Base-by-base conservation (phyloP, 2,888 invertebrate genomes). In the Phymatocera aterrima region DNA sequence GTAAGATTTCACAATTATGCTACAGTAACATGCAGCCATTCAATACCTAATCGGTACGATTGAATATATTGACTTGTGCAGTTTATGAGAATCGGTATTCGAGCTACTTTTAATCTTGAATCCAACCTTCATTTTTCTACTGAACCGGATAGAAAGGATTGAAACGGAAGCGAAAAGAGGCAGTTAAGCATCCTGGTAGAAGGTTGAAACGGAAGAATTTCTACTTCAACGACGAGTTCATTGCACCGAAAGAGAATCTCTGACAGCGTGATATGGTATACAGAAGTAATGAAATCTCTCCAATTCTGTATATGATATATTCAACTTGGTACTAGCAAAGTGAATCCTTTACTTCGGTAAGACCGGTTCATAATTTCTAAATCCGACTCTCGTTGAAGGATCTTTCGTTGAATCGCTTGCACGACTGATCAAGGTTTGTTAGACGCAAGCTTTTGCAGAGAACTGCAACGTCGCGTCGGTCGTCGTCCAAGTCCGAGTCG, bases 141-240 rank as follows among this genome's bases (percentile, higher is more conserved):
- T 31, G 10, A 60, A 15, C 31, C 31, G 60, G 60, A 60, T 60
- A 60, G 31, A 60, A 31, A 60, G 60, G 28, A 60, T 60, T 31
- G 24, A 60, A 60, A 60, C 60, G 60, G 60, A 60, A 60, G 60
- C n/a, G 60, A 28, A 60, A 60, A 60, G 31, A 60, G 28, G 60
- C 60, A 60, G 28, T 31, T 21, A 51, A 21, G 51, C 51, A 51
- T 51, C 51, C 51, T 18, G 51, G 24, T 21, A 51, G n/a, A 51
- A 60, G 31, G 60, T 60, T 31, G 15, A 15, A 28, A 31, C 31
- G 60, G 31, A 60, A 60, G 60, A 31, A 51, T 21, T 51, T 51
- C 10, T 10, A 51, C 24, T 21, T 6, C n/a, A n/a, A n/a, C 51
- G 18, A 51, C 8, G 51, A 51, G 51, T 51, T 51, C 51, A 51